Percentiles rank a stretch among this genome's conserved stretches.
Evolutionary conservation across 2,888 invertebrate genomes (phyloP).

Genomic region (Alsophila aescularia): DNA sequence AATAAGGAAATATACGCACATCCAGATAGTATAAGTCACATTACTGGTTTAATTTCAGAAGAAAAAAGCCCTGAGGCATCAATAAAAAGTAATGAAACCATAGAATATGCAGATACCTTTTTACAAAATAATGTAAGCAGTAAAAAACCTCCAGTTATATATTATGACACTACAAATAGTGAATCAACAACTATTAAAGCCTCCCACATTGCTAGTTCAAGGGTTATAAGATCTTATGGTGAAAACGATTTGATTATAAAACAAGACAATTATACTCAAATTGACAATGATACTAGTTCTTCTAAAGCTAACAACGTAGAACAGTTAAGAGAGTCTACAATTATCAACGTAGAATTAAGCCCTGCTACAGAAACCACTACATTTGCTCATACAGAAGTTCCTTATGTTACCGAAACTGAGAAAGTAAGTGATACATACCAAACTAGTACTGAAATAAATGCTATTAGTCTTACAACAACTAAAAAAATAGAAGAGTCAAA

Average conservation of each 20-base stretch:
- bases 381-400: background rate
- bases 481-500: constrained; percentile 7
- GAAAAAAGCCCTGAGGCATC: background rate
- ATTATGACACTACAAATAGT: too few relatives aligned
- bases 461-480: background rate
- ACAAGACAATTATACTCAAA: background rate
- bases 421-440: constrained; percentile 6
- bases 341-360: background rate
- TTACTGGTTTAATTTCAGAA: background rate
- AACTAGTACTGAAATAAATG: background rate
- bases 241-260: background rate
- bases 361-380: background rate
- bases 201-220: background rate
- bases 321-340: background rate
- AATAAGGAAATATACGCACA: too few relatives aligned
- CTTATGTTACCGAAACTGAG: constrained; percentile 7
- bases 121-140: background rate
- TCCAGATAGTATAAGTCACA: background rate
- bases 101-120: background rate
- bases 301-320: background rate
- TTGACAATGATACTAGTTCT: background rate
- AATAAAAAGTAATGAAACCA: background rate
- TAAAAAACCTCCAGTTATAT: background rate
- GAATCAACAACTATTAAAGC: too few relatives aligned
- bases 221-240: background rate